These are phyloP conservation scores for Podocnemis expansa DNA, from an alignment of 2,113 vertebrate species.

Conservation along the genomic window DNA sequence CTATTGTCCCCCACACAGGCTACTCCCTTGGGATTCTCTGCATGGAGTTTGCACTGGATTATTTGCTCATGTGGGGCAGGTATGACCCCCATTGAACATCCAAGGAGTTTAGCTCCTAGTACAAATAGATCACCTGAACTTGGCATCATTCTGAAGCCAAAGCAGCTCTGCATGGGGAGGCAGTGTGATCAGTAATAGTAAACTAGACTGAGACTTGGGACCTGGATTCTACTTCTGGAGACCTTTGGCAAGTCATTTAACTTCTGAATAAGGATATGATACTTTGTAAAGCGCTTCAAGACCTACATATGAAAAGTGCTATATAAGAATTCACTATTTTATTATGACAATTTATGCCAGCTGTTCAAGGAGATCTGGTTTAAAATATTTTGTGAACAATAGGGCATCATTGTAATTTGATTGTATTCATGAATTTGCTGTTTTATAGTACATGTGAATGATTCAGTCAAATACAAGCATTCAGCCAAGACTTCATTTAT, in stretches of 20 bases:
- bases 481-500: background rate
- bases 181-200: background rate
- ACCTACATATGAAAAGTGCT: background rate
- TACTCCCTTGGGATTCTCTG: background rate
- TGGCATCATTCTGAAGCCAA: background rate
- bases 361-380: background rate
- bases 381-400: background rate
- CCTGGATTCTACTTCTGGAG: background rate
- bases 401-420: background rate
- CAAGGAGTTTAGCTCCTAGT: rapidly evolving
- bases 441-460: background rate
- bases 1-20: background rate
- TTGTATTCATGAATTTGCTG: background rate
- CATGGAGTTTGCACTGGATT: background rate
- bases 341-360: background rate
- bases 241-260: background rate
- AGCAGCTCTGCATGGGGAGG: background rate
- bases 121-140: background rate
- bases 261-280: background rate
- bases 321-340: background rate
- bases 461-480: background rate
- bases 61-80: background rate
- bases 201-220: background rate
- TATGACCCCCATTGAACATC: background rate
- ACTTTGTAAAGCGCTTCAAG: background rate